Evolutionary conservation across 2,113 vertebrate species (phyloP).

Genomic region (Bombycilla garrulus): DNA sequence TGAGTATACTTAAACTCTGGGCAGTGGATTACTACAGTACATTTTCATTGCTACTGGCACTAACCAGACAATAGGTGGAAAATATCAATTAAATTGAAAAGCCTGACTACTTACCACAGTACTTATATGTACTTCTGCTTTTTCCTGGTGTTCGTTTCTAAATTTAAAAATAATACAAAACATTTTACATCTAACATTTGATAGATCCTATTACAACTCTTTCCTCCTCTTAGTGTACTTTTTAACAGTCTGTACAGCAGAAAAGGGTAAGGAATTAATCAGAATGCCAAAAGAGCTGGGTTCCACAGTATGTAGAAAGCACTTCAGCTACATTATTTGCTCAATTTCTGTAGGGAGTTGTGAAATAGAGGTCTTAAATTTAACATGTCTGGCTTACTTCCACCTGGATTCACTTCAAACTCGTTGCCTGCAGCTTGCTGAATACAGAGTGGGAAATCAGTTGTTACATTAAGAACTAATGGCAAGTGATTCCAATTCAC

Average conservation of each 20-base stretch:
- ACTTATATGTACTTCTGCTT: neutral
- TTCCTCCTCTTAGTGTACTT: slow-evolving; percentile 32
- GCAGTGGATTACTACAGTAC: neutral
- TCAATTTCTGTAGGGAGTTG: slow-evolving; percentile 75
- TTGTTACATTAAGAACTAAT: slow-evolving; percentile 73
- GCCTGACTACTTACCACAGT: neutral
- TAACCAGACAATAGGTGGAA: neutral
- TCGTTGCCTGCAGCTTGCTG: slow-evolving; percentile 63
- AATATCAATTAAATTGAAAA: slow-evolving; percentile 10
- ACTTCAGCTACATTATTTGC: slow-evolving; percentile 75
- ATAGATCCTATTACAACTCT: slow-evolving; percentile 41
- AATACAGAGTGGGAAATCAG: slow-evolving; percentile 74
- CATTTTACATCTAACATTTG: slow-evolving; percentile 20
- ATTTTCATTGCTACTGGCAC: neutral
- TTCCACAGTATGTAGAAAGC: slow-evolving; percentile 64
- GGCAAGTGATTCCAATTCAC: slow-evolving; percentile 73
- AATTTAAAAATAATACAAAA: slow-evolving; percentile 49
- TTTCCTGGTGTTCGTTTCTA: neutral
- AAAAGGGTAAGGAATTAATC: slow-evolving; percentile 57
- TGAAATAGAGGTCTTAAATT: slow-evolving; percentile 76
- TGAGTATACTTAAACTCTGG: neutral
- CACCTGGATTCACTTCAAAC: slow-evolving; percentile 77
- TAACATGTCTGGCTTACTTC: slow-evolving; percentile 73
- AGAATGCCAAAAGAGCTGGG: slow-evolving; percentile 59
- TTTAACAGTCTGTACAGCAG: slow-evolving; percentile 35